phyloP scores from a whole-genome alignment of 2,797 vertebrate genomes.

The Cetoscarus ocellatus region DNA sequence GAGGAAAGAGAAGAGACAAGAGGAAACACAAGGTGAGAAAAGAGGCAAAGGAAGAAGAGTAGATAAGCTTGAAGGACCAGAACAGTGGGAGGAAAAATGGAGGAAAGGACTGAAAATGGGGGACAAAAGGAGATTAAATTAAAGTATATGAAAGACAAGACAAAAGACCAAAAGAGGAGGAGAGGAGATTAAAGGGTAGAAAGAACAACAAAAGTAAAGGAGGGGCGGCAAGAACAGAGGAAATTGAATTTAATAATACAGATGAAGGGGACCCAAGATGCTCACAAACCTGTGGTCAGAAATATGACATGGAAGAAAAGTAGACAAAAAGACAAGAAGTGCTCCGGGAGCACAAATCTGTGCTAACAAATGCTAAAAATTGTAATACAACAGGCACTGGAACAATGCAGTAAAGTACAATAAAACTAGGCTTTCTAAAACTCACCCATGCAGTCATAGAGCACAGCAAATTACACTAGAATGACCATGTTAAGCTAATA shows the following conservation, averaged over 20 bases:
- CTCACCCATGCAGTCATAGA: no score
- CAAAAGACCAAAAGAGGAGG: neutral
- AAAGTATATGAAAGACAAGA: slow-evolving; percentile 13
- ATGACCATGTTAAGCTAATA: no score
- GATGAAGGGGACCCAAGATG: neutral
- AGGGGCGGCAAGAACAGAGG: neutral
- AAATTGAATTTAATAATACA: neutral
- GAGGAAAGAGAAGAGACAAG: neutral
- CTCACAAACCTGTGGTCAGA: neutral
- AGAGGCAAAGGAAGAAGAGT: neutral
- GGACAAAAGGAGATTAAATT: neutral
- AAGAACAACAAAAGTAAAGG: neutral
- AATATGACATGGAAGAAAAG: neutral
- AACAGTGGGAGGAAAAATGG: neutral
- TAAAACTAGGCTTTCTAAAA: no score
- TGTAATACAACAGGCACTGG: neutral
- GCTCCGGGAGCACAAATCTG: neutral
- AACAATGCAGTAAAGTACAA: no score
- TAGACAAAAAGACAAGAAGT: slow-evolving; percentile 1
- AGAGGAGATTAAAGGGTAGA: slow-evolving; percentile 4
- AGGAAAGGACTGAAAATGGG: neutral
- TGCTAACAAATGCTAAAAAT: neutral
- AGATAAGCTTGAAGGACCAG: neutral
- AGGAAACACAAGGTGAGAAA: neutral
- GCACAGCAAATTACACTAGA: no score